Percentiles rank a stretch among this genome's conserved stretches.
Evolutionary conservation across 1,140 invertebrate genomes (phyloP).

Genomic region (Magallana angulata): DNA sequence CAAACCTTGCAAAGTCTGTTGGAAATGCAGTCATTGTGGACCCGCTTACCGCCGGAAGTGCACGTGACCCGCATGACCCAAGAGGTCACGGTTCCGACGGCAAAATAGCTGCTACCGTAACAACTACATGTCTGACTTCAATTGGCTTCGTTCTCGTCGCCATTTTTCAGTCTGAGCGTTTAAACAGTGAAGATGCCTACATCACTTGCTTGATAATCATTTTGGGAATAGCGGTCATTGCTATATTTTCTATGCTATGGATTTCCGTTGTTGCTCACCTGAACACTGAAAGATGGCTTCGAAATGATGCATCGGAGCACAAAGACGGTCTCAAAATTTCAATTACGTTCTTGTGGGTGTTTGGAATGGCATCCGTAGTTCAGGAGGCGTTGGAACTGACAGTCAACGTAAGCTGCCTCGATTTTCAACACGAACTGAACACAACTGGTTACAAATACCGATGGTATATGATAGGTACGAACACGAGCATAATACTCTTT

Average conservation of each 20-base stretch:
- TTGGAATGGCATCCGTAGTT: not conserved
- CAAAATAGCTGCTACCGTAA: not conserved
- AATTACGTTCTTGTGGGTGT: constrained; percentile 15
- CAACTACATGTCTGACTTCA: constrained; percentile 10
- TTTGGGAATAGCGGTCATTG: not conserved
- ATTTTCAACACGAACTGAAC: not conserved
- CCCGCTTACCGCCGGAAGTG: constrained; percentile 22
- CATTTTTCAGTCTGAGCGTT: not conserved
- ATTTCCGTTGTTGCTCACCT: constrained; percentile 25
- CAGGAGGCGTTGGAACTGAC: not conserved
- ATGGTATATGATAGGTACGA: not conserved
- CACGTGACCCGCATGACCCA: not conserved
- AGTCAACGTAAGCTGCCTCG: not conserved
- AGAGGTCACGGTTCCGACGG: not conserved
- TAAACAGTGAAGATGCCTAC: not conserved
- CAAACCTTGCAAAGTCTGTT: not conserved
- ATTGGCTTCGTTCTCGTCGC: constrained; percentile 33
- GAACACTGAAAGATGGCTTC: not conserved
- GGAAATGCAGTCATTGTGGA: constrained; percentile 14
- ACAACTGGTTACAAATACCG: not conserved
- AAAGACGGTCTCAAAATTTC: not conserved
- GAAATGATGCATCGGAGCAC: not conserved
- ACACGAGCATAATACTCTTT: not conserved
- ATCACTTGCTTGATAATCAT: not conserved
- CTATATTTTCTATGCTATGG: constrained; percentile 3